phyloP scores from a whole-genome alignment of 1,140 invertebrate species.

The Drosophila suzukii region DNA sequence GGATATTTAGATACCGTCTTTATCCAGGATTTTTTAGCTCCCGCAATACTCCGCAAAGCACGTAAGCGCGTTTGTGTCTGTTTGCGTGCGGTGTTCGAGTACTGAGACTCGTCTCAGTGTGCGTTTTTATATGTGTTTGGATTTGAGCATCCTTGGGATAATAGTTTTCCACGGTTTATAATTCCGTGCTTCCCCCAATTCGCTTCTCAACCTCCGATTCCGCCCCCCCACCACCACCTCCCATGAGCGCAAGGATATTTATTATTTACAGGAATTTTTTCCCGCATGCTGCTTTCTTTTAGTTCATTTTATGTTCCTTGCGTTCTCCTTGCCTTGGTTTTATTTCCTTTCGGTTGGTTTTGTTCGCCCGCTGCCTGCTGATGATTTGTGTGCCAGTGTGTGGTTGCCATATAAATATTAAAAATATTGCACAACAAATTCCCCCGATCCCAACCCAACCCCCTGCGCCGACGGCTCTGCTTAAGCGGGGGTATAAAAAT shows the following conservation, averaged over 20 bases:
- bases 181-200: constrained; percentile 69
- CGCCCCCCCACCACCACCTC: neutral
- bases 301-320: constrained; percentile 44
- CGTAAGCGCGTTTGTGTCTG: constrained; percentile 64
- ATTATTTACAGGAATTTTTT: constrained; percentile 81
- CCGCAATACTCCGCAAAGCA: constrained; percentile 70
- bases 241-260: constrained; percentile 60
- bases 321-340: constrained; percentile 30
- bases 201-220: neutral
- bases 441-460: constrained; percentile 10
- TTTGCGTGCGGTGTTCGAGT: constrained; percentile 14
- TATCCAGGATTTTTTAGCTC: neutral
- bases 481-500: constrained; percentile 59
- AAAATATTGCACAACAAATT: constrained; percentile 79
- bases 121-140: constrained; percentile 63
- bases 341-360: constrained; percentile 44
- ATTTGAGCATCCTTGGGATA: constrained; percentile 81
- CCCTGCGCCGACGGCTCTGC: constrained; percentile 17
- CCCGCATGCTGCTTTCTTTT: constrained; percentile 57
- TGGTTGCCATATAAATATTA: constrained; percentile 80
- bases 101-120: constrained; percentile 8
- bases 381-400: constrained; percentile 78
- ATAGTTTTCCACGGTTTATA: constrained; percentile 83
- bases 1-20: constrained; percentile 33
- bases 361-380: constrained; percentile 60